Conservation (phyloP, 2,888 invertebrate genomes). For the Agriopis aurantiaria region DNA sequence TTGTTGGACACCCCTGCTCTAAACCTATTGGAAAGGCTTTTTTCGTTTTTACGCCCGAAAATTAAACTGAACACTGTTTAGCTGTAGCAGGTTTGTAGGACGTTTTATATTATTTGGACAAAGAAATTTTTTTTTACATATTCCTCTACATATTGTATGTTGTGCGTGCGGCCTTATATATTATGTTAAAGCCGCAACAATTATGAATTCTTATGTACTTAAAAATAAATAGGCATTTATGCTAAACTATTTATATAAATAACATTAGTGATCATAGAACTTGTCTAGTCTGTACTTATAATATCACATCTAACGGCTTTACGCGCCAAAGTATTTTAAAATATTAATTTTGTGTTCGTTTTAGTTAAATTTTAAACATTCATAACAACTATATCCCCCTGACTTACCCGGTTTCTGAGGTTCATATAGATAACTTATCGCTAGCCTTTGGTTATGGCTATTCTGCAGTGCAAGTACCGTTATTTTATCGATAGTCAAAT, state of each 20-base stretch:
- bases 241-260: conserved; percentile 37
- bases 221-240: conserved; percentile 30
- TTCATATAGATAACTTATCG: no score
- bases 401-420: no score
- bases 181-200: conserved; percentile 41
- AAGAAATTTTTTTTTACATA: no score
- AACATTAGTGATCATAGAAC: conserved; percentile 48
- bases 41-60: no score
- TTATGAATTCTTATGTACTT: conserved; percentile 45
- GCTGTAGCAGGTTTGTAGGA: no score
- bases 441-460: no score
- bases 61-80: no score
- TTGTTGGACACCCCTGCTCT: no score
- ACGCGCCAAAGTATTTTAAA: conserved; percentile 54
- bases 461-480: no score
- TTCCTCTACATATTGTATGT: not conserved
- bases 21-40: no score
- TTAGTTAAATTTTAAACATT: conserved; percentile 1
- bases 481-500: no score
- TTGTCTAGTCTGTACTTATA: not conserved
- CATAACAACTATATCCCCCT: not conserved
- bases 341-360: not conserved
- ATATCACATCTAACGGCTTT: conserved; percentile 50
- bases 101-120: no score
- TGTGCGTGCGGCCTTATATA: conserved; percentile 2